phyloP scores from a whole-genome alignment of 2,888 invertebrate genomes.

The Piscicola geometra region DNA sequence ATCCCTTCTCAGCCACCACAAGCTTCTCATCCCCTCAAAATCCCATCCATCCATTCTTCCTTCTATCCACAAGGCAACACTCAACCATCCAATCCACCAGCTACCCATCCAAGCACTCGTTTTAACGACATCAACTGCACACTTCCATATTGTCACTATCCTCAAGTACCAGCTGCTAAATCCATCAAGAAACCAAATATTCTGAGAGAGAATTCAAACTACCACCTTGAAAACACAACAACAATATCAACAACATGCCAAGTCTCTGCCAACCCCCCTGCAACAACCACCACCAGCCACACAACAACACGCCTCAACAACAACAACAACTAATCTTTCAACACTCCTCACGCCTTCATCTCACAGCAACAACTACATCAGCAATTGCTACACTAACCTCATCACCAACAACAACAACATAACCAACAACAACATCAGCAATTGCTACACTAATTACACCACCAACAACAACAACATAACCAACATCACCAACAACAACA shows the following conservation, averaged over 20 bases:
- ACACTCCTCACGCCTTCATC: too few relatives aligned
- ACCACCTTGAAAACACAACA: background rate
- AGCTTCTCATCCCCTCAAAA: background rate
- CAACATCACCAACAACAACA: background rate
- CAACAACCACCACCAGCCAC: too few relatives aligned
- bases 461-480: background rate
- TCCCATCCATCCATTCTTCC: background rate
- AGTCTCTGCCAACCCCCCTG: too few relatives aligned
- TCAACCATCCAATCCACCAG: too few relatives aligned
- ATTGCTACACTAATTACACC: background rate
- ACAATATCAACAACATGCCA: too few relatives aligned
- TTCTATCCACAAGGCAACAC: too few relatives aligned
- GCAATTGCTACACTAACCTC: too few relatives aligned
- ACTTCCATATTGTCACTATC: background rate
- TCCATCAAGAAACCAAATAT: background rate
- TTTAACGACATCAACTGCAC: background rate
- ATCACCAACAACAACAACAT: background rate
- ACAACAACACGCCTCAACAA: slow-evolving; percentile 4
- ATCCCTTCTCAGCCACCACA: too few relatives aligned
- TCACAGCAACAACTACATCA: too few relatives aligned
- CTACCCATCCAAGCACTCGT: background rate
- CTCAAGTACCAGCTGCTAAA: background rate
- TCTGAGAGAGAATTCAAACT: background rate
- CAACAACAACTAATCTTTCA: background rate
- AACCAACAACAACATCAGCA: background rate